Evolutionary conservation across 1,140 invertebrate species (phyloP), one percentile per base, ranked within the genome.

Genomic region (Drosophila pandora): DNA sequence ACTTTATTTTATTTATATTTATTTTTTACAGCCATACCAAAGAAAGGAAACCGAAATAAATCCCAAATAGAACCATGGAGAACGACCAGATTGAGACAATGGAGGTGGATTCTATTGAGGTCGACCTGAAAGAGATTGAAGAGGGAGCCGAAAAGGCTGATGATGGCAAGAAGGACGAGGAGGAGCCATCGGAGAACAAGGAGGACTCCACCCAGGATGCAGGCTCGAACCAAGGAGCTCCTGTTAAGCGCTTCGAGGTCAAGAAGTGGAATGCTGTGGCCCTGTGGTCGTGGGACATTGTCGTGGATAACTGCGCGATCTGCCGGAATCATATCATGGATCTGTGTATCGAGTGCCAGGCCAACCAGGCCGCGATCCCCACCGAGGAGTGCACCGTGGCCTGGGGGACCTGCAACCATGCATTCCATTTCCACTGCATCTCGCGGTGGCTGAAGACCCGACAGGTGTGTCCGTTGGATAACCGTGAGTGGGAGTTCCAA

Each of bases 381-480:
- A 32, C 50, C 2, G 67, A 68, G 2, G 62, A 67, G 0, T 67
- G 67, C 62, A 67, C 62, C 22, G 67, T 70, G 53, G 62, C 67
- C 45, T 70, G 62, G 62, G 67, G 67, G 0, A 39, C 39, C 3
- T 70, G 67, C 47, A 70, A 70, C 21, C 67, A 70, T 17, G 67
- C 45, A 28, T 70, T 68, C 10, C 62, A 70, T 12, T 67, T 70
- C 12, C 67, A 70, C 21, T 70, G 62, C 67, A 70, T 70, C 21
- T 67, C 53, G 22, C 53, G 63, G 0, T 70, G 67, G 67, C 37
- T 70, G 8, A 57, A 70, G 45, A 57, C 47, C 4, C 67, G 62
- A 12, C 52, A 67, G 2, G 62, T 70, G 10, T 70, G 67, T 8
- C 67, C 67, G 6, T 9, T 70, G 47, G 67, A 70, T 9, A 70